Conservation (phyloP, 2,113 vertebrate genomes). For the Phasianus colchicus region DNA sequence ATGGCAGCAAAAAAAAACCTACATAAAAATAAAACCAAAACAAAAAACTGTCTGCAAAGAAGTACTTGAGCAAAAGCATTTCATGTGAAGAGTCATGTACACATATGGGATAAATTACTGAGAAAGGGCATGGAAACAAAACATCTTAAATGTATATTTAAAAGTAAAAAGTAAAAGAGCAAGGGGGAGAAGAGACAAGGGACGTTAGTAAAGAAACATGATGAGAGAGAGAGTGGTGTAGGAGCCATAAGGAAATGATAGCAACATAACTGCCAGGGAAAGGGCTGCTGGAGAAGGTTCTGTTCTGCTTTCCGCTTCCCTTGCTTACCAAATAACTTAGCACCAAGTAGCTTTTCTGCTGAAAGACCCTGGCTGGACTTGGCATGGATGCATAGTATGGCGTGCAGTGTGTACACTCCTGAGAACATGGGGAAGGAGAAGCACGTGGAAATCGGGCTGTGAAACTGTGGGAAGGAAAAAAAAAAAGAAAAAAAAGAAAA, state of each 20-base stretch:
- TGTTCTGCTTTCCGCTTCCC: background rate
- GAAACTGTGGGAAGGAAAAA: background rate
- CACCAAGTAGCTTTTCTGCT: background rate
- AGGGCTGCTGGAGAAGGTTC: background rate
- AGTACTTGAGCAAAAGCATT: slow-evolving; percentile 5
- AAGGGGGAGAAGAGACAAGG: background rate
- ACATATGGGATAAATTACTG: slow-evolving; percentile 45
- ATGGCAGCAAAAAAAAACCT: background rate
- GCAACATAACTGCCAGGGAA: background rate
- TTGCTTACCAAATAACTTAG: background rate
- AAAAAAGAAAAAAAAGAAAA: background rate
- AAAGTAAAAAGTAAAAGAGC: slow-evolving; percentile 41
- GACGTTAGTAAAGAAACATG: background rate
- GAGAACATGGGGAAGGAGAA: background rate
- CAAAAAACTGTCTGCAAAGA: background rate
- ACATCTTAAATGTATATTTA: slow-evolving; percentile 19
- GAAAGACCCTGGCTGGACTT: background rate
- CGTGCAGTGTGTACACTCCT: accelerated
- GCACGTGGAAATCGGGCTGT: background rate
- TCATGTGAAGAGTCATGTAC: slow-evolving; percentile 6
- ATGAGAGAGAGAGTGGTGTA: accelerated
- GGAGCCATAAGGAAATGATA: background rate
- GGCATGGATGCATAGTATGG: background rate
- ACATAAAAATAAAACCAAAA: slow-evolving; percentile 36
- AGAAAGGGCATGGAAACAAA: slow-evolving; percentile 36